phyloP scores from a whole-genome alignment of 2,113 vertebrate genomes.

The Pampusana beccarii region DNA sequence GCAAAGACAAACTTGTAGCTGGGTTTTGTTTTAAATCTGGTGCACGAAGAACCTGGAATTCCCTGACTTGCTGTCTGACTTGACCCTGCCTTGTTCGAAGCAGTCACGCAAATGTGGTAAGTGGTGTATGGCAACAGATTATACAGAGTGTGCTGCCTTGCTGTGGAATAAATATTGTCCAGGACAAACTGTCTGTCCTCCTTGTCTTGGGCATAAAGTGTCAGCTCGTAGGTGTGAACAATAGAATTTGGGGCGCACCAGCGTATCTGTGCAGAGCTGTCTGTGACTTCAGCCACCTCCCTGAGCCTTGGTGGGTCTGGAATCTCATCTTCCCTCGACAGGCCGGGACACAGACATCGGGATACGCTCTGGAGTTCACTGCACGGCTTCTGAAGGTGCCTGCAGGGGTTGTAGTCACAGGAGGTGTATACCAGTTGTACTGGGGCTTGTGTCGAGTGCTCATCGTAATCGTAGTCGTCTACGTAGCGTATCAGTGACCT shows the following conservation, averaged over 20 bases:
- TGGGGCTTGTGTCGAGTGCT: fast-evolving
- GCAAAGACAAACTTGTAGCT: conserved; percentile 64
- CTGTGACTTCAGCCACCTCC: conserved; percentile 67
- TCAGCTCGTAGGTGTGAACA: conserved; percentile 75
- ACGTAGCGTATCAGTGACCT: not conserved
- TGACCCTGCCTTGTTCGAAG: conserved; percentile 73
- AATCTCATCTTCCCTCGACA: conserved; percentile 47
- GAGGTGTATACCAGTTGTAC: not conserved
- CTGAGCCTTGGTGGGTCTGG: conserved; percentile 72
- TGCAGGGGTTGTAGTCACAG: conserved; percentile 80
- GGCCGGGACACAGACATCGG: conserved; percentile 74
- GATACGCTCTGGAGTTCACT: conserved; percentile 66
- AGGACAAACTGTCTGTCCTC: conserved; percentile 33
- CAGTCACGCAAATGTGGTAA: conserved; percentile 75
- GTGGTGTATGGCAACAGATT: conserved; percentile 69
- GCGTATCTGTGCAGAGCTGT: conserved; percentile 74
- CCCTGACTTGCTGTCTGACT: conserved; percentile 34
- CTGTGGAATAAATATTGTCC: conserved; percentile 67
- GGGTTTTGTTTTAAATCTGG: conserved; percentile 71
- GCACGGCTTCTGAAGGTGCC: conserved; percentile 79
- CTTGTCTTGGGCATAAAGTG: not conserved
- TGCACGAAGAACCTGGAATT: conserved; percentile 23
- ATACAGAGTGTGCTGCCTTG: conserved; percentile 74
- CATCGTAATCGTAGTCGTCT: conserved; percentile 52
- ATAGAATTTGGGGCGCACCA: conserved; percentile 82